These are phyloP conservation scores for Morpho helenor DNA, from an alignment of 2,888 invertebrate species.

Conservation along the genomic window DNA sequence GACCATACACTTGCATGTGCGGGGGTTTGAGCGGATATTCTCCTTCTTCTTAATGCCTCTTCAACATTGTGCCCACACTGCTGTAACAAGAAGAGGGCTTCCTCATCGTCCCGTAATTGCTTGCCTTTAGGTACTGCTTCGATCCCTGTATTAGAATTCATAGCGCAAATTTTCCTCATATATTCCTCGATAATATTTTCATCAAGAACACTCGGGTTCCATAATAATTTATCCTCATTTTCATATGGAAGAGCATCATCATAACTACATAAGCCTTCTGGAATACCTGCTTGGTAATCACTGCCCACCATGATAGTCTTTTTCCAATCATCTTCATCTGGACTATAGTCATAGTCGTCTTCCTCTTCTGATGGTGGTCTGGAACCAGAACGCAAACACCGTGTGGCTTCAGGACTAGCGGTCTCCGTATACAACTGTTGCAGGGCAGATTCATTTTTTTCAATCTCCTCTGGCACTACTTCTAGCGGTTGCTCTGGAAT, in stretches of 20 bases:
- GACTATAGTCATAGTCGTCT: slow-evolving; percentile 89
- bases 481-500: slow-evolving; percentile 51
- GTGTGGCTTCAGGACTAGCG: slow-evolving; percentile 62
- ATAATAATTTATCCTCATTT: slow-evolving; percentile 95
- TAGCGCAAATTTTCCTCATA: slow-evolving; percentile 80
- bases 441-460: slow-evolving; percentile 70
- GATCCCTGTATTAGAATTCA: slow-evolving; percentile 62
- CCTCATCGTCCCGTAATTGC: slow-evolving; percentile 92
- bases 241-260: slow-evolving; percentile 96
- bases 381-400: slow-evolving; percentile 80
- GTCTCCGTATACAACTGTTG: slow-evolving; percentile 65
- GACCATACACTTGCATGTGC: slow-evolving; percentile 94
- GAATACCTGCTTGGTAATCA: slow-evolving; percentile 96
- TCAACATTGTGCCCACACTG: slow-evolving; percentile 98
- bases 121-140: slow-evolving; percentile 84
- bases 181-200: slow-evolving; percentile 89
- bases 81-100: slow-evolving; percentile 92
- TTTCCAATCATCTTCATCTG: slow-evolving; percentile 93
- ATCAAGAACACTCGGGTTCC: slow-evolving; percentile 91
- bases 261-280: slow-evolving; percentile 94
- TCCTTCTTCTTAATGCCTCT: slow-evolving; percentile 90
- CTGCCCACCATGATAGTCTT: slow-evolving; percentile 97
- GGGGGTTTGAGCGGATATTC: slow-evolving; percentile 84
- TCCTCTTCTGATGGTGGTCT: slow-evolving; percentile 90
- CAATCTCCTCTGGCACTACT: slow-evolving; percentile 57